A percentile compares a stretch with the other conserved stretches of the same genome.
phyloP scores from a whole-genome alignment of 1,140 invertebrate genomes.

The Drosophila pseudoobscura region DNA sequence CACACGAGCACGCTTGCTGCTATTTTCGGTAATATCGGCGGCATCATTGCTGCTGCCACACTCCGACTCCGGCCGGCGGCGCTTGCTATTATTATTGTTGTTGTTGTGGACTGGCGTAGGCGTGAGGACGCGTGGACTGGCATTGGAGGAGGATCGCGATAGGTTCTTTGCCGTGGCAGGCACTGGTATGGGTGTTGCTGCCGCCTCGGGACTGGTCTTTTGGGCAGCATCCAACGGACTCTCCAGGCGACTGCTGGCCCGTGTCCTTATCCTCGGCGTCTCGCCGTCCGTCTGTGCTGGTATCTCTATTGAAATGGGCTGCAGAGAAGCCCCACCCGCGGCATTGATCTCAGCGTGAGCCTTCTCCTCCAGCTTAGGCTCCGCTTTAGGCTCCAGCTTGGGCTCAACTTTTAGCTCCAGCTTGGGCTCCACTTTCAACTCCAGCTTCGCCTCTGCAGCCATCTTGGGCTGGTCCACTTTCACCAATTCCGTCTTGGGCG shows the following conservation, averaged over 20 bases:
- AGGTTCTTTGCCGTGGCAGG: slow-evolving; percentile 22
- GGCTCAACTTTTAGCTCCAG: slow-evolving; percentile 28
- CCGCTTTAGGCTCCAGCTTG: neutral
- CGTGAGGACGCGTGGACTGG: slow-evolving; percentile 57
- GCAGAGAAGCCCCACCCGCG: slow-evolving; percentile 24
- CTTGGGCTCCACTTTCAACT: slow-evolving; percentile 17
- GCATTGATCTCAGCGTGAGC: slow-evolving; percentile 22
- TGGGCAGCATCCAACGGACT: slow-evolving; percentile 86
- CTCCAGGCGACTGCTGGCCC: slow-evolving; percentile 88
- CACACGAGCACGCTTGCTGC: slow-evolving; percentile 53
- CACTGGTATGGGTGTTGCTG: slow-evolving; percentile 18
- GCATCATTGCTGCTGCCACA: slow-evolving; percentile 83
- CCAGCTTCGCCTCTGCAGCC: slow-evolving; percentile 25
- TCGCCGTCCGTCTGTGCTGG: slow-evolving; percentile 66
- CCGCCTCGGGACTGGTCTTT: slow-evolving; percentile 85
- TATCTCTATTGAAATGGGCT: slow-evolving; percentile 81
- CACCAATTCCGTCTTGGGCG: neutral
- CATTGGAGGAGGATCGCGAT: slow-evolving; percentile 48
- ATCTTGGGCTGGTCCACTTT: slow-evolving; percentile 34
- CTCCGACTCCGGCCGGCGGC: slow-evolving; percentile 91
- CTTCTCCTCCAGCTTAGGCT: slow-evolving; percentile 3
- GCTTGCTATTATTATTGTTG: slow-evolving; percentile 84
- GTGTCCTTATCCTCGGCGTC: slow-evolving; percentile 85
- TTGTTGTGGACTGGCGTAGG: slow-evolving; percentile 53
- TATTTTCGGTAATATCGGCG: slow-evolving; percentile 25